Evolutionary conservation across 2,113 vertebrate species (phyloP), one percentile per base, ranked within the genome.

Genomic region (Rhegmatorhina hoffmannsi): DNA sequence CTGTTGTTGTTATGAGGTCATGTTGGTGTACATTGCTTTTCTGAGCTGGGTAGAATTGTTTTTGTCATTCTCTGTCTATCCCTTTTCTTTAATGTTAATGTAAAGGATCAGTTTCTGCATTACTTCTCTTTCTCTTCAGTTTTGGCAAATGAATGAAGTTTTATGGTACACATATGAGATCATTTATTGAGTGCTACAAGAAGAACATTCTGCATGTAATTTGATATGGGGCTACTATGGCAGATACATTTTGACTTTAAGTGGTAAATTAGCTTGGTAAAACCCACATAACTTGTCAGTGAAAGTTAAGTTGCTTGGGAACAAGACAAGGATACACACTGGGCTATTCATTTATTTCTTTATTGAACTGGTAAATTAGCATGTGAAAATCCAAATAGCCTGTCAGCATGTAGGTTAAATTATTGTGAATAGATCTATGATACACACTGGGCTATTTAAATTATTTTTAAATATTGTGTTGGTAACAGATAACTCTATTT

Each of bases 171-270:
- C 93, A 88, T 38, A 81, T 90, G 92, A 97, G 82, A 93, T 76
- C 89, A 83, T 96, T 97, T 98, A 96, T 74, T 94, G 97, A 97
- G 89, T 96, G 87, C 85, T 96, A 90, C 26, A 90, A 90, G 82
- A 82, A 94, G 49, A 70, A 84, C 13, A 40, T 89, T 97, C 91
- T 92, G 34, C 88, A 11, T 12, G 82, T 88, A 97, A 97, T 80
- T 43, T 78, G 89, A 98, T 92, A 97, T 21, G 24, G 78, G 49
- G 31, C 55, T 74, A 87, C 88, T 88, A 67, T 38, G 53, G 59
- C 66, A 94, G 80, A 92, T 81, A 89, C 5, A 47, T 70, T 96
- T 90, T 84, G 58, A 67, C 89, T 96, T 96, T 91, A 95, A 93
- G 74, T 84, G 87, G 94, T 95, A 96, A 95, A 76, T 77, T 95